A percentile compares a stretch with the other conserved stretches of the same genome.
Conservation (phyloP, 1,140 invertebrate species). For the Sitobion miscanthi region DNA sequence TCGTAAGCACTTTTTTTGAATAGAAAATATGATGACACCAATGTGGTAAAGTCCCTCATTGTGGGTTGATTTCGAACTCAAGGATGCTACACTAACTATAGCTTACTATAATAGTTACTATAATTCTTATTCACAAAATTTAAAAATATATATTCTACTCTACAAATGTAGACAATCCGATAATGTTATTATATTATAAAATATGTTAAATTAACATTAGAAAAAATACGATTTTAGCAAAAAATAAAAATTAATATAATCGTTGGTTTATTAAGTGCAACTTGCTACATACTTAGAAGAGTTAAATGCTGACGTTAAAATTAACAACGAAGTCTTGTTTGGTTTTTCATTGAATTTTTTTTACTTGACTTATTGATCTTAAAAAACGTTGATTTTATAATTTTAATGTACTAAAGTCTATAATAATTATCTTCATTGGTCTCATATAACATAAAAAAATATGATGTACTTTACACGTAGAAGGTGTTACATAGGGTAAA, state of each 20-base stretch:
- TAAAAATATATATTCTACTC: background rate
- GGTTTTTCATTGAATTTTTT: background rate
- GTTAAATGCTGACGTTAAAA: background rate
- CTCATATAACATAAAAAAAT: background rate
- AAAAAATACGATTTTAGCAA: background rate
- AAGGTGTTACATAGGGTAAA: background rate
- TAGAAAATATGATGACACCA: background rate
- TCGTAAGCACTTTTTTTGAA: background rate
- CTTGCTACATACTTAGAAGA: background rate
- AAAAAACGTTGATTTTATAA: background rate
- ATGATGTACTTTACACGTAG: background rate
- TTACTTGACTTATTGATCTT: background rate
- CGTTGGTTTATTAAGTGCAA: background rate
- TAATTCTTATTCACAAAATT: background rate
- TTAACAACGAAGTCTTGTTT: background rate
- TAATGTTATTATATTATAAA: background rate
- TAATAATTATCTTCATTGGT: background rate
- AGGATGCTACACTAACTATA: background rate
- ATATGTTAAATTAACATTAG: background rate
- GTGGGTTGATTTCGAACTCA: background rate
- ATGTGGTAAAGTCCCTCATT: background rate
- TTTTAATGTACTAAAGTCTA: too few relatives aligned
- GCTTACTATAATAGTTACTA: background rate
- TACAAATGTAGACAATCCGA: background rate
- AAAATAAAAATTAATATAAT: background rate